A percentile compares a stretch with the other conserved stretches of the same genome.
These are phyloP conservation scores for Oreochromis niloticus DNA, from an alignment of 2,113 vertebrate species.

Conservation along the genomic window DNA sequence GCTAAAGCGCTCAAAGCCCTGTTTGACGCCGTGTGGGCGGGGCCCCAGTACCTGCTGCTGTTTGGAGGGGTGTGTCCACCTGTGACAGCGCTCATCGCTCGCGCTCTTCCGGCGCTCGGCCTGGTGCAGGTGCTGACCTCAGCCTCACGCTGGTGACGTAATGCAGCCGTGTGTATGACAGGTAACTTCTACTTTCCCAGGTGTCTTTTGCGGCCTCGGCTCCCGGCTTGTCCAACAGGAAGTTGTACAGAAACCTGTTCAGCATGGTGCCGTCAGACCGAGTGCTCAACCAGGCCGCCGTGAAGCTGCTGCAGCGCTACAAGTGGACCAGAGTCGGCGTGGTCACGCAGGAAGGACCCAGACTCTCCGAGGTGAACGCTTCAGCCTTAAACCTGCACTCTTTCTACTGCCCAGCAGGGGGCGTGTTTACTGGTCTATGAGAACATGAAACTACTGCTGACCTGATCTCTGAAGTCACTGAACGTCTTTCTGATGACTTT, in stretches of 20 bases:
- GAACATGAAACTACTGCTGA: background rate
- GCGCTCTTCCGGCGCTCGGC: slow-evolving; percentile 12
- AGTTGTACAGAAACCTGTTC: slow-evolving; percentile 86
- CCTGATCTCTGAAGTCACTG: background rate
- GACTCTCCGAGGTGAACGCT: slow-evolving; percentile 65
- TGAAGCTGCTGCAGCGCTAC: slow-evolving; percentile 83
- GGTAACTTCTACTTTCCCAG: slow-evolving; percentile 57
- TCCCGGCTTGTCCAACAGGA: slow-evolving; percentile 83
- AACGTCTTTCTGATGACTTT: background rate
- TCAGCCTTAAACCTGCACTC: background rate
- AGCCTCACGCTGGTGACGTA: background rate
- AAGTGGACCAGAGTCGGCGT: slow-evolving; percentile 87
- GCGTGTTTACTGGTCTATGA: rapidly evolving
- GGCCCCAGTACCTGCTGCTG: slow-evolving; percentile 84
- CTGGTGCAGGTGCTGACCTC: slow-evolving; percentile 81
- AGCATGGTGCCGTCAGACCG: slow-evolving; percentile 86
- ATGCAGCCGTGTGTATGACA: background rate
- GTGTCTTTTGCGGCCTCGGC: slow-evolving; percentile 85
- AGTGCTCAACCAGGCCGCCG: slow-evolving; percentile 81
- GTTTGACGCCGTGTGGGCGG: slow-evolving; percentile 90
- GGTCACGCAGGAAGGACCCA: slow-evolving; percentile 79
- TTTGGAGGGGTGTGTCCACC: slow-evolving; percentile 77
- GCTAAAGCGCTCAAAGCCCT: slow-evolving; percentile 76
- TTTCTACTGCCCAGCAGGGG: background rate
- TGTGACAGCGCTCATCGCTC: too few relatives aligned